Evolutionary conservation across 64 coral and sea anemone genomes (phyloP).

Genomic region (Orbicella faveolata): DNA sequence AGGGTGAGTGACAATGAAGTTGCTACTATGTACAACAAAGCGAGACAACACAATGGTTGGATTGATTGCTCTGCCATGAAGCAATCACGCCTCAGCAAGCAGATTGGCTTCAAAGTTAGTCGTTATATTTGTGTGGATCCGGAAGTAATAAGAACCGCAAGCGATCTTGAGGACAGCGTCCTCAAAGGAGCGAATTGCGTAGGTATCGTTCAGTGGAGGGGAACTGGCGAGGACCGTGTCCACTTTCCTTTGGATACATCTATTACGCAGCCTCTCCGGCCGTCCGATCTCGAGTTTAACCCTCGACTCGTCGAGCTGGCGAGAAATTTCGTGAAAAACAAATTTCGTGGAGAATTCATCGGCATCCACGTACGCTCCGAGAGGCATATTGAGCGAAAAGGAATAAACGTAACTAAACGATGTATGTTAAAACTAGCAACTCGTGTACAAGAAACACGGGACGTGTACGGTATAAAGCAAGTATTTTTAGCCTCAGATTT

Average conservation of each 20-base stretch:
- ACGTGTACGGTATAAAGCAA: slow-evolving; percentile 40
- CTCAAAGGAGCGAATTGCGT: slow-evolving; percentile 76
- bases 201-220: slow-evolving; percentile 94
- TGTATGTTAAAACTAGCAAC: slow-evolving; percentile 81
- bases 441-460: slow-evolving; percentile 63
- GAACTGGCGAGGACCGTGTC: slow-evolving; percentile 56
- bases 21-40: slow-evolving; percentile 62
- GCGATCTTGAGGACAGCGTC: slow-evolving; percentile 79
- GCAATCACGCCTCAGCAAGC: slow-evolving; percentile 79
- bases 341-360: slow-evolving; percentile 71
- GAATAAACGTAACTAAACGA: slow-evolving; percentile 74
- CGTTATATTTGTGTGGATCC: slow-evolving; percentile 97
- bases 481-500: slow-evolving; percentile 94
- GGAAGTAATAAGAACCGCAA: slow-evolving; percentile 72
- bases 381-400: slow-evolving; percentile 79
- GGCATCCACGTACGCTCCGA: slow-evolving; percentile 87
- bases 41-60: slow-evolving; percentile 70
- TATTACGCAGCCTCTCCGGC: slow-evolving; percentile 54
- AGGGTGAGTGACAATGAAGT: slow-evolving; percentile 60
- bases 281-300: slow-evolving; percentile 85
- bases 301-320: slow-evolving; percentile 74
- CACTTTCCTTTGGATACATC: slow-evolving; percentile 73
- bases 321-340: slow-evolving; percentile 58
- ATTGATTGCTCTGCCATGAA: slow-evolving; percentile 79
- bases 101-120: slow-evolving; percentile 90